Base-by-base conservation (phyloP, 2,797 vertebrate genomes). In the Leptoclinus maculatus region DNA sequence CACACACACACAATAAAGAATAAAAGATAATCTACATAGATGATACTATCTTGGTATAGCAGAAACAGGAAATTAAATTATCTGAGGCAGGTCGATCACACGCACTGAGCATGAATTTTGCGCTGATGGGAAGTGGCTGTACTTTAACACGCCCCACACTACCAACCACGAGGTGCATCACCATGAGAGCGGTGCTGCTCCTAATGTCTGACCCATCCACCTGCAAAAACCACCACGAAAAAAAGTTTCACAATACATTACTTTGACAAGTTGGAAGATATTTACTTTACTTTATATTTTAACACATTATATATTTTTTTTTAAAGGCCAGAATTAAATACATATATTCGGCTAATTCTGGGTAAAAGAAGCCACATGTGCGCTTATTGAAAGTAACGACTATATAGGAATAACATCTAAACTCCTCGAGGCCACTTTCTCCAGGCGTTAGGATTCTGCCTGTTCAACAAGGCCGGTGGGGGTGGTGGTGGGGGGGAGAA, bases 161-260 rank as follows among this genome's bases (percentile, higher is more conserved):
- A 47, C 80, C 80, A 83, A 79, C 93, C 95, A 95, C 94, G 95
- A 93, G 95, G 94, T 94, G 85, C 56, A 75, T 71, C 79, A 71
- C 71, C 79, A 51, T 47, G 71, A 84, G 79, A 63, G 67, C 70
- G 0, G 54, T 0, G 49, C 67, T 32, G 57, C 32, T 34, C 32
- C 56, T 23, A 16, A 17, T 16, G 25, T 63, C n/a, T 39, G 47
- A 70, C 41, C 63, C 76, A 84, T 47, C 36, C 71, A 73, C 45
- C 66, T 53, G 47, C 45, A 27, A 17, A 43, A 0, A 7, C 16
- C 9, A 7, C 53, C 36, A 1, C 12, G 7, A 49, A 25, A 14
- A 25, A 11, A 0, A 12, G 32, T 34, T 58, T 23, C 5, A 9
- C 34, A 21, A 3, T n/a, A 3, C 38, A 0, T 2, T n/a, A 2